Evolutionary conservation across 2,888 invertebrate species (phyloP), one percentile per base, ranked within the genome.

Genomic region (Aporophyla nigra): DNA sequence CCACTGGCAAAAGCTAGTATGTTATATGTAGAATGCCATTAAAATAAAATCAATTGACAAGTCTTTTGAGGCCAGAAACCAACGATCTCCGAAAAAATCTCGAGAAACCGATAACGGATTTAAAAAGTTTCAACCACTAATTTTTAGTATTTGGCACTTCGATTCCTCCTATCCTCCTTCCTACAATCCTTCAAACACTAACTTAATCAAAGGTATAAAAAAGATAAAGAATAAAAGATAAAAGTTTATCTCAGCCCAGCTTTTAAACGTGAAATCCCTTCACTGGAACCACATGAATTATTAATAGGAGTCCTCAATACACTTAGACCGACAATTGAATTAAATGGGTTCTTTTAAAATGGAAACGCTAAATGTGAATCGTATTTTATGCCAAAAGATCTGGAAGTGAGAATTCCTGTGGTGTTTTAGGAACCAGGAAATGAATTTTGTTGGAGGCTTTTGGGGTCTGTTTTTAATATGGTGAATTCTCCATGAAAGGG

Each of bases 271-370:
- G 83, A 76, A 85, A 85, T 84, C 86, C 87, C 82, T 81, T 82
- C 83, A 72, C 80, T 70, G 82, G 78, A 78, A 71, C 72, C 80
- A 76, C 84, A 90, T 90, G 90, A 90, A 90, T 90, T 89, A 90
- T 90, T 89, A 86, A 90, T 86, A 76, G 80, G 76, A 76, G 68
- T 83, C 87, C 87, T 87, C 89, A 87, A 90, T 90, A 90, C 88
- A 87, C 89, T 82, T 74, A 82, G 84, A 84, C 78, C 76, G 80
- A 79, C 91, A 87, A 91, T 91, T 91, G 91, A 90, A 91, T 90
- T 90, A 91, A 91, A 91, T 87, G 86, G 85, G 82, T 83, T 83
- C 78, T 82, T 86, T 86, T 80, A 80, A 83, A 84, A 83, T 78
- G 80, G 77, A 75, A 80, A 78, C 78, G 76, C 76, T 84, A 78